Percentiles rank a stretch among this genome's conserved stretches.
Evolutionary conservation across 2,797 vertebrate genomes (phyloP).

Genomic region (Macropus fuliginosus): DNA sequence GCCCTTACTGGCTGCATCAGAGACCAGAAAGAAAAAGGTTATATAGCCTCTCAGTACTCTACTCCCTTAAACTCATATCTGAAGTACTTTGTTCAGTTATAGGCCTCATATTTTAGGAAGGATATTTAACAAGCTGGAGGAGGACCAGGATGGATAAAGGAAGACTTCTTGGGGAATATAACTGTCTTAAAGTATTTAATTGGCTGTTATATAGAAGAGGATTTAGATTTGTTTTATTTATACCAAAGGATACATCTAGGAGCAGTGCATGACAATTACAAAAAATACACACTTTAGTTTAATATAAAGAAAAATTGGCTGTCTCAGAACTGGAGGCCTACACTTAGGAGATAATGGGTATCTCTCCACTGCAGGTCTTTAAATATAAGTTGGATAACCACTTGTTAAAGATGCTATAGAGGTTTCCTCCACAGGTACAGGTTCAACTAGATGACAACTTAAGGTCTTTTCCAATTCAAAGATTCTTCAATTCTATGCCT

Average conservation of each 20-base stretch:
- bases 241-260: background rate
- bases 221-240: background rate
- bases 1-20: background rate
- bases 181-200: background rate
- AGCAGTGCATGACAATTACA: background rate
- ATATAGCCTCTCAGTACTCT: background rate
- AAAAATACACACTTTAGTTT: background rate
- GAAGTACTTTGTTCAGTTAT: background rate
- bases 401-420: background rate
- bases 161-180: background rate
- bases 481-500: background rate
- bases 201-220: background rate
- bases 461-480: background rate
- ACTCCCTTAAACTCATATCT: background rate
- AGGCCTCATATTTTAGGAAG: background rate
- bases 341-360: background rate
- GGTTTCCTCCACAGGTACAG: background rate
- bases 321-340: background rate
- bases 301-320: background rate
- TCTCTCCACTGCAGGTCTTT: background rate
- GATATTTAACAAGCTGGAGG: background rate
- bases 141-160: background rate
- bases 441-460: background rate
- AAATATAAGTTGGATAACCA: background rate
- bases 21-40: background rate